Percentiles rank a stretch among this genome's conserved stretches.
These are phyloP conservation scores for Microctonus hyperodae DNA, from an alignment of 2,888 invertebrate genomes.

Conservation along the genomic window DNA sequence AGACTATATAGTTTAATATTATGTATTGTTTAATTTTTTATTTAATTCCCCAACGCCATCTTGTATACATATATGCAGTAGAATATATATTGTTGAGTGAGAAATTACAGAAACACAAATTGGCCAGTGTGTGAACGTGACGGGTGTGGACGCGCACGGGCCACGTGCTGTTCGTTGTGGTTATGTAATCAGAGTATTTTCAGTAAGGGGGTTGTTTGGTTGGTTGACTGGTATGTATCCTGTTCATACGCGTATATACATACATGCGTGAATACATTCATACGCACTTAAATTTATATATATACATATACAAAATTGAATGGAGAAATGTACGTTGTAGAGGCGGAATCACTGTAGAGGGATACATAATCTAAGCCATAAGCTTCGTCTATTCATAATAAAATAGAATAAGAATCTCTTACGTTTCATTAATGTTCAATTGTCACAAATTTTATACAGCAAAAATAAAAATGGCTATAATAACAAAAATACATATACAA, in stretches of 20 bases:
- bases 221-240: neutral
- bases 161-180: slow-evolving; percentile 59
- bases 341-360: slow-evolving; percentile 28
- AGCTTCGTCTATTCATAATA: slow-evolving; percentile 32
- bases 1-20: no score
- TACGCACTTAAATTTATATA: neutral
- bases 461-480: neutral
- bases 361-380: slow-evolving; percentile 12
- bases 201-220: slow-evolving; percentile 42
- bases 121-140: slow-evolving; percentile 61
- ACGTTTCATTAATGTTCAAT: slow-evolving; percentile 7
- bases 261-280: no score
- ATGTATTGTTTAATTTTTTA: neutral
- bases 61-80: neutral
- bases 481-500: neutral
- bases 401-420: neutral
- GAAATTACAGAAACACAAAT: slow-evolving; percentile 59
- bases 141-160: slow-evolving; percentile 54
- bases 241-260: no score
- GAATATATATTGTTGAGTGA: slow-evolving; percentile 42
- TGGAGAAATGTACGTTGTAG: slow-evolving; percentile 28
- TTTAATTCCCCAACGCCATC: neutral
- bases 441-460: neutral
- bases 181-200: slow-evolving; percentile 60
- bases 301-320: slow-evolving; percentile 39